Evolutionary conservation across 2,888 invertebrate species (phyloP).

Genomic region (Idaea biselata): DNA sequence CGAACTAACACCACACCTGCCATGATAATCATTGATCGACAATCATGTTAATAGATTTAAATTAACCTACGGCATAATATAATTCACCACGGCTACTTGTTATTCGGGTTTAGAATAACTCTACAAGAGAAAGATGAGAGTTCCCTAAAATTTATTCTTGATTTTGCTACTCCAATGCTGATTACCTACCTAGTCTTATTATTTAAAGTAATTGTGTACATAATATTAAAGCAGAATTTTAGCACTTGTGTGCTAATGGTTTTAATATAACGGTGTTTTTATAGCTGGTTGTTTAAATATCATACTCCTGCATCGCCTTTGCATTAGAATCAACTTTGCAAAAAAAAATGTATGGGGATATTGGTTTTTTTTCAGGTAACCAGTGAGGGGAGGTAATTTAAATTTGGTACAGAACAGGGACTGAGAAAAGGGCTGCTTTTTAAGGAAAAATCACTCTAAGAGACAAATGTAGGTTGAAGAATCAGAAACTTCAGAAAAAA

Average conservation of each 20-base stretch:
- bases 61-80: constrained; percentile 37
- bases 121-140: not conserved
- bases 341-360: not conserved
- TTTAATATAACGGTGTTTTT: not conserved
- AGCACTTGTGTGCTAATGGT: constrained; percentile 27
- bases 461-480: too few species aligned
- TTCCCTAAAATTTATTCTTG: not conserved
- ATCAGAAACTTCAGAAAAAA: too few species aligned
- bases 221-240: constrained; percentile 21
- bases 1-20: constrained; percentile 46
- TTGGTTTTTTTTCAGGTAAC: too few species aligned
- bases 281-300: not conserved
- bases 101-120: not conserved
- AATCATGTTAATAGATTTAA: constrained; percentile 46
- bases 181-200: too few species aligned
- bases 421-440: too few species aligned
- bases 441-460: too few species aligned
- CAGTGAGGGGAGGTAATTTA: too few species aligned
- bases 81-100: not conserved
- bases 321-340: not conserved
- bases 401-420: too few species aligned
- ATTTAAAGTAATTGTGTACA: too few species aligned
- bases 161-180: not conserved
- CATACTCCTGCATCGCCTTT: not conserved
- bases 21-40: constrained; percentile 56